Evolutionary conservation across 2,113 vertebrate genomes (phyloP).

Genomic region (Carassius carassius): DNA sequence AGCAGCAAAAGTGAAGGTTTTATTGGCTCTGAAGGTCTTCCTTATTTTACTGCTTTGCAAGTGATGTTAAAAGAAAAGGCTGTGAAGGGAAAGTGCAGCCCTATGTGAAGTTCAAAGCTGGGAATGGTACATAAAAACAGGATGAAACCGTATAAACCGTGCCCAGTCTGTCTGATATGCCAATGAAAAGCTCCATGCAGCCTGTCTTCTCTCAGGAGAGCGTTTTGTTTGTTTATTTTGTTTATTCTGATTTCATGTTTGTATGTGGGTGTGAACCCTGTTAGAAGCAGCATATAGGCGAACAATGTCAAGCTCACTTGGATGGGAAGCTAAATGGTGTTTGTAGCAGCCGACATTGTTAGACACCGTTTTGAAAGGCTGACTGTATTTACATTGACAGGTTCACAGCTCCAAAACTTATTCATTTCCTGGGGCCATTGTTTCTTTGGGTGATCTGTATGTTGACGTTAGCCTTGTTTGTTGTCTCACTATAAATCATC

Average conservation of each 20-base stretch:
- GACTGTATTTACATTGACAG: conserved; percentile 20
- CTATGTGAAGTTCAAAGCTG: conserved; percentile 24
- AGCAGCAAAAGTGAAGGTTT: not conserved
- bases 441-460: conserved; percentile 14
- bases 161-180: not conserved
- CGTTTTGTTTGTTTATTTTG: conserved; percentile 10
- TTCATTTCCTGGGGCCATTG: conserved; percentile 37
- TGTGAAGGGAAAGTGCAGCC: not conserved
- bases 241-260: conserved; percentile 25
- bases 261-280: conserved; percentile 22
- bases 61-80: not conserved
- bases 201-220: not conserved
- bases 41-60: conserved; percentile 11
- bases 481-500: not conserved
- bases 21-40: conserved; percentile 17
- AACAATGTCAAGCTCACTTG: conserved; percentile 20
- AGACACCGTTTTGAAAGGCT: conserved; percentile 17
- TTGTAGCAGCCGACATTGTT: conserved; percentile 8
- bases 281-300: not conserved
- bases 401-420: not conserved
- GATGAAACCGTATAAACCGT: not conserved
- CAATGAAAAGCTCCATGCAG: not conserved
- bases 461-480: conserved; percentile 1
- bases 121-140: not conserved
- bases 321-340: conserved; percentile 24